Conservation (phyloP, 2,888 invertebrate species). For the Lottia scabra region DNA sequence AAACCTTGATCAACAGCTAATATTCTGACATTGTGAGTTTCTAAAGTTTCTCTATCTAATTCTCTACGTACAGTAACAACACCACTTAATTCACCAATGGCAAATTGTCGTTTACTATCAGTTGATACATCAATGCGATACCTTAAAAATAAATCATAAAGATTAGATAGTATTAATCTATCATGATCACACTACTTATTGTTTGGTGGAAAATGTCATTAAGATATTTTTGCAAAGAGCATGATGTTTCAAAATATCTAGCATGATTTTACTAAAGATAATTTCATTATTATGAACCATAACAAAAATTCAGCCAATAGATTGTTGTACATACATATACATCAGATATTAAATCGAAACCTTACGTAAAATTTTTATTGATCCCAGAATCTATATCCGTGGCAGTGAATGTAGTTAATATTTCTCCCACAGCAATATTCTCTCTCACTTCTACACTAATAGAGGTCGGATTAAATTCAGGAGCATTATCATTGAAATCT, state of each 20-base stretch:
- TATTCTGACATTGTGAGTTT: conserved; percentile 49
- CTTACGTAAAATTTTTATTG: conserved; percentile 62
- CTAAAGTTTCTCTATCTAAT: conserved; percentile 57
- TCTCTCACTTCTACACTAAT: conserved; percentile 81
- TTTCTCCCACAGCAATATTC: conserved; percentile 90
- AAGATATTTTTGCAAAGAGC: background rate
- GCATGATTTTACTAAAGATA: background rate
- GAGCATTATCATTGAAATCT: conserved; percentile 99
- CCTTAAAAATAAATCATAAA: conserved; percentile 30
- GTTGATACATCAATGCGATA: conserved; percentile 55
- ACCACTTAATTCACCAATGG: conserved; percentile 38
- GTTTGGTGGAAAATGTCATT: no score
- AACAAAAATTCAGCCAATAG: no score
- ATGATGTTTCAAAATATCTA: background rate
- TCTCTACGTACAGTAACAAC: conserved; percentile 44
- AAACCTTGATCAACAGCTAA: conserved; percentile 66
- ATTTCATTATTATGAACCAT: no score
- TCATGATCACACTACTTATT: no score
- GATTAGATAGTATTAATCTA: no score
- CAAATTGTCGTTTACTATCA: conserved; percentile 52
- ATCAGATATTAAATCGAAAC: no score
- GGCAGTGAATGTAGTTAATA: conserved; percentile 92
- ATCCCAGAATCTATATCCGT: conserved; percentile 96
- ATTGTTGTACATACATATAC: no score
- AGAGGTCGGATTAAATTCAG: conserved; percentile 83